Percentiles rank a stretch among this genome's conserved stretches.
Conservation (phyloP, 1,140 invertebrate genomes). For the Thaumetopoea pityocampa region DNA sequence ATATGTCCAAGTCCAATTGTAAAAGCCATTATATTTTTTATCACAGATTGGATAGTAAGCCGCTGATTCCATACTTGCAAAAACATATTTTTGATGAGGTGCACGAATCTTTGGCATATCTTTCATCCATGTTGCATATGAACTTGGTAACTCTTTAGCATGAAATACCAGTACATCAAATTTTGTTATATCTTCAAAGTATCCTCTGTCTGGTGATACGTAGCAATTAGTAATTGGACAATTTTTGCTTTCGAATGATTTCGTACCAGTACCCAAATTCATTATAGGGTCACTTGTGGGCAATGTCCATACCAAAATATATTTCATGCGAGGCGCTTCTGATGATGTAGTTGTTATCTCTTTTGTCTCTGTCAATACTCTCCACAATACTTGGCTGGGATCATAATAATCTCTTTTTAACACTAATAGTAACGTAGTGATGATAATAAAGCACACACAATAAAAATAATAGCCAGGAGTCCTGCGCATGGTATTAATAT, state of each 20-base stretch:
- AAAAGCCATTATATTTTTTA: constrained; percentile 36
- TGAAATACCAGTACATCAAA: constrained; percentile 34
- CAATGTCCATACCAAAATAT: constrained; percentile 25
- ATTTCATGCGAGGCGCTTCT: constrained; percentile 8
- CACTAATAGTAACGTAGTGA: too few species aligned
- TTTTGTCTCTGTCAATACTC: neutral
- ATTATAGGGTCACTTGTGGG: constrained; percentile 17
- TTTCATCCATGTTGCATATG: too few species aligned
- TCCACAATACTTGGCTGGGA: too few species aligned
- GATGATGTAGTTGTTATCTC: too few species aligned
- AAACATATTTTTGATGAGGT: constrained; percentile 58
- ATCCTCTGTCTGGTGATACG: constrained; percentile 20
- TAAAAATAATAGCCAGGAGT: too few species aligned
- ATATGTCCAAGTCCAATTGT: constrained; percentile 82
- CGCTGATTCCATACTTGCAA: constrained; percentile 60
- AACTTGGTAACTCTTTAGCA: constrained; percentile 29
- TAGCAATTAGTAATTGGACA: constrained; percentile 26
- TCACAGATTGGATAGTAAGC: constrained; percentile 34
- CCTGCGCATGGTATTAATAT: too few species aligned
- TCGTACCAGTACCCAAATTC: constrained; percentile 17
- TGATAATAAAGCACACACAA: too few species aligned
- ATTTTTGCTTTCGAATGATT: constrained; percentile 19
- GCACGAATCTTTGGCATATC: constrained; percentile 35
- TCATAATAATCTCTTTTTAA: too few species aligned
- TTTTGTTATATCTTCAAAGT: constrained; percentile 19